Evolutionary conservation across 2,113 vertebrate species (phyloP).

Genomic region (Brevimyrus niger): DNA sequence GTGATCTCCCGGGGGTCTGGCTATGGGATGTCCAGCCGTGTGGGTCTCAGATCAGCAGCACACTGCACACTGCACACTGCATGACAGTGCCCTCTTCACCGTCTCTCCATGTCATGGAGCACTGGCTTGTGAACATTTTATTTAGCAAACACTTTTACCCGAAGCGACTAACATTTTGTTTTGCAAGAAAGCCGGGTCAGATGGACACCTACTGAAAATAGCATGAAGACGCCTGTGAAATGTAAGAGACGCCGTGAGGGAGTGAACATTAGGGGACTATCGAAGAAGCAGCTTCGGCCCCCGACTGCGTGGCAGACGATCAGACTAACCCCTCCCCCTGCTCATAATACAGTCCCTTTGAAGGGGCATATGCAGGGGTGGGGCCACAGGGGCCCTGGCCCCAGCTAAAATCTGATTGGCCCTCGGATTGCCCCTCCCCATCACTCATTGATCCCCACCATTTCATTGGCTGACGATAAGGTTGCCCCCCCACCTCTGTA

Average conservation of each 20-base stretch:
- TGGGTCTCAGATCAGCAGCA: not conserved
- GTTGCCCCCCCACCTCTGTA: not conserved
- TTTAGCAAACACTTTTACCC: not conserved
- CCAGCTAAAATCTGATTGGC: not conserved
- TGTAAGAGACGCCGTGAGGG: not conserved
- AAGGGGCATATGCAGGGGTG: not conserved
- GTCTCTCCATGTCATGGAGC: not conserved
- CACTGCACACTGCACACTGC: too few relatives aligned
- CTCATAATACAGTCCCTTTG: not conserved
- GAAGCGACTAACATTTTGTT: not conserved
- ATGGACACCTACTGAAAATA: not conserved
- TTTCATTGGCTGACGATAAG: not conserved
- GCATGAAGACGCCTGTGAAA: not conserved
- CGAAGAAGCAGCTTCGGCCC: not conserved
- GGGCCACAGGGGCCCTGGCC: not conserved
- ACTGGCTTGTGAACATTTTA: not conserved
- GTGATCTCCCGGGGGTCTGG: not conserved
- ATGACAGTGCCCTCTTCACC: not conserved
- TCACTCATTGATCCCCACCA: not conserved
- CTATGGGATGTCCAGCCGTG: not conserved
- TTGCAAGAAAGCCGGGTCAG: not conserved
- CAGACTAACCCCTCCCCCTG: not conserved
- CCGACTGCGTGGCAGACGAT: not conserved
- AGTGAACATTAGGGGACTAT: not conserved
- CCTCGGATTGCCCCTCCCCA: not conserved